phyloP scores from a whole-genome alignment of 2,113 vertebrate genomes.

The Onychorhynchus coronatus region DNA sequence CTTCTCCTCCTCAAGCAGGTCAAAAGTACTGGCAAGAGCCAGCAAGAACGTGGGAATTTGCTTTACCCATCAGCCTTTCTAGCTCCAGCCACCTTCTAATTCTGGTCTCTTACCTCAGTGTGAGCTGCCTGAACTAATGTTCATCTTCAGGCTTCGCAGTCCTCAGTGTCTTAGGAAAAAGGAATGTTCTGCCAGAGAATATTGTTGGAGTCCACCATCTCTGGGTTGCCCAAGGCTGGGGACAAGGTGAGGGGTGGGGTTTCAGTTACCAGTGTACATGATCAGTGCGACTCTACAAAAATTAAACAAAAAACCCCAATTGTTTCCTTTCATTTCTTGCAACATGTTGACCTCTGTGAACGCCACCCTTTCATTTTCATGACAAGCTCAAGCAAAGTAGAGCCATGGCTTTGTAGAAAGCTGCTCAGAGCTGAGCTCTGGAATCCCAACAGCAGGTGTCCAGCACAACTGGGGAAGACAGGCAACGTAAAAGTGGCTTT shows the following conservation, averaged over 20 bases:
- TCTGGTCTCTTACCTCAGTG: not conserved
- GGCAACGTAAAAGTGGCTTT: not conserved
- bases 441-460: not conserved
- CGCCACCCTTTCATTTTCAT: not conserved
- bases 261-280: not conserved
- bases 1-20: not conserved
- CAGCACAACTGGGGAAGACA: not conserved
- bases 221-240: not conserved
- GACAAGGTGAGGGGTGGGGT: no score
- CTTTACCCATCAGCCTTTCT: not conserved
- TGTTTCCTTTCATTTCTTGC: not conserved
- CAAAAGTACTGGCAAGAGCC: not conserved
- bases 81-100: not conserved
- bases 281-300: not conserved
- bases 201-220: not conserved
- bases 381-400: not conserved
- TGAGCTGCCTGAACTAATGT: not conserved
- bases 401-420: not conserved
- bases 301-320: not conserved
- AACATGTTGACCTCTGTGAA: not conserved
- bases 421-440: not conserved
- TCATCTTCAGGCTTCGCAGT: not conserved
- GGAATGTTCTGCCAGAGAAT: no score
- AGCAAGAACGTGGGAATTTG: not conserved
- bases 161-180: no score